Base-by-base conservation (phyloP, 2,797 vertebrate genomes). In the Fistularia tabacaria region DNA sequence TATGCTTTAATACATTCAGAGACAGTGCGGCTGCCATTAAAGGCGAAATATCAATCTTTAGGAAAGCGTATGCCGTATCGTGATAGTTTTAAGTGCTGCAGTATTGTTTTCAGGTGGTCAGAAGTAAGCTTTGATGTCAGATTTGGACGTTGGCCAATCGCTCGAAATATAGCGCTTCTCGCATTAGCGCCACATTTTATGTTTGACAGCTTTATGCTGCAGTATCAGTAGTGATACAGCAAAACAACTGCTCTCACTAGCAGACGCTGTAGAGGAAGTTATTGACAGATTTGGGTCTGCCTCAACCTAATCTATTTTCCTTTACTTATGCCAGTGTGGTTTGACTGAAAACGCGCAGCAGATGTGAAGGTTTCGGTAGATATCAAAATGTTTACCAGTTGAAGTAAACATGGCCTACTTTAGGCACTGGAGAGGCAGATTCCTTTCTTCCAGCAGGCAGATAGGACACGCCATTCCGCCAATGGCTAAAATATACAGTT, bases 331-430 rank as follows among this genome's bases (percentile, higher is more conserved):
- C 85, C 87, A 84, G 69, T 73, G 74, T 67, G 82, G 85, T 89
- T 89, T 75, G 76, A 85, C 79, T 36, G 80, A 88, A 91, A 91
- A 92, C 76, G 59, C 79, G 13, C 80, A 89, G 85, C 90, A 92
- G 90, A 92, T 92, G 90, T 85, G 77, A 87, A 85, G 79, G 86
- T 91, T 89, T 87, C 64, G 76, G 85, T 87, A 85, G 87, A 90
- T 91, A 92, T 90, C 89, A 91, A 91, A 91, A 92, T 91, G 90
- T 92, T 92, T 92, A 92, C 73, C 76, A 74, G 65, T 80, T 83
- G 77, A 85, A 86, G 87, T 91, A 91, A 92, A 91, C 90, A 92
- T 54, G 73, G 84, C 82, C 85, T 89, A 87, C 89, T 89, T 87
- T 83, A 85, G 79, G 76, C 87, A 77, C 74, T 62, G 71, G 61